Evolutionary conservation across 2,888 invertebrate genomes (phyloP).

Genomic region (Hypselothyrea guttata): DNA sequence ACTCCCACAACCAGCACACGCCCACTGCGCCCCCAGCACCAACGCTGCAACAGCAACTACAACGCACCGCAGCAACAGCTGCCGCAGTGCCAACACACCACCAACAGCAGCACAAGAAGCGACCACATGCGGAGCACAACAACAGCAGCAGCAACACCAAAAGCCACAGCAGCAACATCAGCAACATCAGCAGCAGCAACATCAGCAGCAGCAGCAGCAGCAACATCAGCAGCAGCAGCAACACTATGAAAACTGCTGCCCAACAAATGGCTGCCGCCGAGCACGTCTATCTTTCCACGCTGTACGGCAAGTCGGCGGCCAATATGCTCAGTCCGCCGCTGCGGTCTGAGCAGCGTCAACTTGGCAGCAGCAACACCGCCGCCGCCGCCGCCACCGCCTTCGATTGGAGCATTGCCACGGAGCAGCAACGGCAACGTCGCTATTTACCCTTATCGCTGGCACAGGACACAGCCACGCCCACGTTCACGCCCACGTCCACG

Average conservation of each 20-base stretch:
- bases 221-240: conserved; percentile 10
- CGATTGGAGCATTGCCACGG: conserved; percentile 21
- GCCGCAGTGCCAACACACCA: conserved; percentile 33
- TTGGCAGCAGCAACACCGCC: conserved; percentile 23
- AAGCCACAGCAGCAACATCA: conserved; percentile 9
- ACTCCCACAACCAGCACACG: conserved; percentile 79
- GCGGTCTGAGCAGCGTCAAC: conserved; percentile 35
- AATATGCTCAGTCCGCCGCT: conserved; percentile 81
- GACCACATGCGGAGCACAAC: conserved; percentile 52
- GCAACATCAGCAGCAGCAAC: conserved; percentile 14
- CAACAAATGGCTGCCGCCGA: conserved; percentile 79
- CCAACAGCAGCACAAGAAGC: conserved; percentile 40
- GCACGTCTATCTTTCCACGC: conserved; percentile 78
- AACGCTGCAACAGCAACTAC: conserved; percentile 26
- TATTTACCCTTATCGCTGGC: neutral
- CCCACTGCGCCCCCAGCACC: conserved; percentile 31
- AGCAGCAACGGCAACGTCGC: conserved; percentile 8
- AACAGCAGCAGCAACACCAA: conserved; percentile 24
- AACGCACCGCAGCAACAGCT: conserved; percentile 33
- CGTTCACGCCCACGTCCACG: too few relatives aligned
- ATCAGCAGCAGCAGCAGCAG: conserved; percentile 9
- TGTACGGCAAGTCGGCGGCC: conserved; percentile 77
- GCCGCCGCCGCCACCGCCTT: conserved; percentile 9
- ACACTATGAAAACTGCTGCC: conserved; percentile 49
- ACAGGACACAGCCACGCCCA: conserved; percentile 26